Base-by-base conservation (phyloP, 2,888 invertebrate species). In the Baronia brevicornis region DNA sequence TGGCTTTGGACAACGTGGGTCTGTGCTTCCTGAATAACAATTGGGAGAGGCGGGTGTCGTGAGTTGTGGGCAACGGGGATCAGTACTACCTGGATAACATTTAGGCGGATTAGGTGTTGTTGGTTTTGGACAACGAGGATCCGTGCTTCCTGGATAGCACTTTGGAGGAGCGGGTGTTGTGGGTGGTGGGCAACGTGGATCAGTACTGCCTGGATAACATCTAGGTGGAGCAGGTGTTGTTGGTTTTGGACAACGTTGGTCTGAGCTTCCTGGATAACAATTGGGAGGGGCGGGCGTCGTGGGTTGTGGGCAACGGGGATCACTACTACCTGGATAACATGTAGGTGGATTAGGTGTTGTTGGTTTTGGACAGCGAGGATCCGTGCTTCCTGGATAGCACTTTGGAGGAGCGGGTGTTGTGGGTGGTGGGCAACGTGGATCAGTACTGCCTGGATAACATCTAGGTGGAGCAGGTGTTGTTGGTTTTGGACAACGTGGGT, bases 121-220 rank as follows among this genome's bases (percentile, higher is more conserved):
- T 0, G 58, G 52, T 5, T 44, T 43, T 0, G 67, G 64, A 12
- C 68, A 66, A 0, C 57, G 35, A 0, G 60, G 50, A 18, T 68
- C 65, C 0, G 18, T 46, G 1, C 41, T 48, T 0, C 68, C 69
- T 1, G 65, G 68, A 29, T 36, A 63, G 12, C 68, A 68, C 0
- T 15, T 35, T 0, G 56, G 54, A 3, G 44, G 41, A 0, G 36
- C 37, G 0, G 52, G 46, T 1, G 60, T 50, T 0, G 51, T 51
- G 0, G 54, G 49, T 29, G 35, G 32, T 0, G 55, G 57, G n/a
- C n/a, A n/a, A n/a, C n/a, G n/a, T n/a, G n/a, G 28, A 9, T 62
- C 60, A 12, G 25, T 49, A 3, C 48, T 46, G 12, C 61, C 64
- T n/a, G 64, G 57, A 27, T 44, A 54, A 33, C 60, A 60, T 0